Conservation (phyloP, 2,888 invertebrate genomes). For the Oscheius sp. region DNA sequence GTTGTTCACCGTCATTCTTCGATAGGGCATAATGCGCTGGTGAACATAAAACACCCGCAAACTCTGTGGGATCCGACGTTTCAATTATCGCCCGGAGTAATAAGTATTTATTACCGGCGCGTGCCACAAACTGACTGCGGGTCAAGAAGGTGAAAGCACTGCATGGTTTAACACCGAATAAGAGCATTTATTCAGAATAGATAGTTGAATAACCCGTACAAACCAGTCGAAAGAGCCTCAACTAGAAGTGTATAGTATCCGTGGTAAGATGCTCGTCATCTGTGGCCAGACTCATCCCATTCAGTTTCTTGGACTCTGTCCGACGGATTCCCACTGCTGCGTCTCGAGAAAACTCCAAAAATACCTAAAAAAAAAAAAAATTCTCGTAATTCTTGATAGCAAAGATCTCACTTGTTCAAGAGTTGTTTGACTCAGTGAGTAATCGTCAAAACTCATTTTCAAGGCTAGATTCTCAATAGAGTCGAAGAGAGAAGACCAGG, state of each 20-base stretch:
- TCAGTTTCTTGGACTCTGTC: conserved; percentile 3
- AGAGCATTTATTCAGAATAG: no score
- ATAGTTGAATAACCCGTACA: no score
- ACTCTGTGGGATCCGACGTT: no score
- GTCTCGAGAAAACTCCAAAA: conserved; percentile 54
- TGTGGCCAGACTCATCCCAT: conserved; percentile 21
- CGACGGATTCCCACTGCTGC: conserved; percentile 26
- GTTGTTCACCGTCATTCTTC: no score
- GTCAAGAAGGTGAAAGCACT: no score
- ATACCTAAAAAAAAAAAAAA: conserved; percentile 42
- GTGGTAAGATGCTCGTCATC: conserved; percentile 19
- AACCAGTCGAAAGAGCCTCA: no score
- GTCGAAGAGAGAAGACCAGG: conserved; percentile 76
- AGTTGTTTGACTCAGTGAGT: conserved; percentile 84
- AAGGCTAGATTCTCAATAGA: conserved; percentile 75
- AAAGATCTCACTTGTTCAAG: conserved; percentile 81
- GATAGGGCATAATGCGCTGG: no score
- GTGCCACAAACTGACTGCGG: no score
- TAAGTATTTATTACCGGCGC: no score
- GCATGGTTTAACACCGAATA: no score
- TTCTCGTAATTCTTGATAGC: background rate
- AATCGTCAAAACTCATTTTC: conserved; percentile 78
- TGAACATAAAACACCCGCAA: no score
- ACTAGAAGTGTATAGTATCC: conserved; percentile 1
- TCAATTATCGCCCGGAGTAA: no score